These are phyloP conservation scores for Schizopygopsis pylzovi DNA, from an alignment of 2,797 vertebrate species.

Conservation along the genomic window DNA sequence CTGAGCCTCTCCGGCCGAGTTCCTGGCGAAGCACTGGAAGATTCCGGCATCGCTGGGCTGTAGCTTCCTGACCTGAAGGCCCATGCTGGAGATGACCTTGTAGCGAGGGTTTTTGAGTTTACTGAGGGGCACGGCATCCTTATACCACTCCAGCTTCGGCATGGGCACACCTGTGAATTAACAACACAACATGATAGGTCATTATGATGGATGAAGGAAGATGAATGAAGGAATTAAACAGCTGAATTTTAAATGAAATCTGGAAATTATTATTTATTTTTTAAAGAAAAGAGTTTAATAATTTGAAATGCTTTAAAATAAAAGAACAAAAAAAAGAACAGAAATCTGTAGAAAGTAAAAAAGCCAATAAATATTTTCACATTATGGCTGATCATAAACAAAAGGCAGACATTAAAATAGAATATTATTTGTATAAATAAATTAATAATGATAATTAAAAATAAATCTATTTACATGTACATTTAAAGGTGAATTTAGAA, in stretches of 20 bases:
- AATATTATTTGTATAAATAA: no score
- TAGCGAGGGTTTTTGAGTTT: slow-evolving; percentile 87
- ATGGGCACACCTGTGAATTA: slow-evolving; percentile 81
- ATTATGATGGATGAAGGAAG: background rate
- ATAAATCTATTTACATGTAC: background rate
- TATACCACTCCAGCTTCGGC: slow-evolving; percentile 90
- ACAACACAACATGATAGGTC: slow-evolving; percentile 31
- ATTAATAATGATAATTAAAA: no score
- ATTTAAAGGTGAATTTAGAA: background rate
- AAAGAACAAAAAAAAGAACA: no score
- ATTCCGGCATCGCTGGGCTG: slow-evolving; percentile 88
- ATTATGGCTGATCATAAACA: no score
- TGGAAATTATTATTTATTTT: background rate
- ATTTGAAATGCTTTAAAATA: background rate
- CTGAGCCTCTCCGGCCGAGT: slow-evolving; percentile 85
- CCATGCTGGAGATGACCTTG: slow-evolving; percentile 78
- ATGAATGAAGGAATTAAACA: background rate
- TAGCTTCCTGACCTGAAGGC: slow-evolving; percentile 83
- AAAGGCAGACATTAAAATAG: no score
- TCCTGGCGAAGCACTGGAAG: slow-evolving; percentile 93
- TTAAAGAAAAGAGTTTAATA: background rate
- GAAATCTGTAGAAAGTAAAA: no score
- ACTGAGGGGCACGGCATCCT: slow-evolving; percentile 84
- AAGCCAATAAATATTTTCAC: background rate
- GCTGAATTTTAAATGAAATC: background rate